Base-by-base conservation (phyloP, 2,888 invertebrate species). In the Meghimatium bilineatum region DNA sequence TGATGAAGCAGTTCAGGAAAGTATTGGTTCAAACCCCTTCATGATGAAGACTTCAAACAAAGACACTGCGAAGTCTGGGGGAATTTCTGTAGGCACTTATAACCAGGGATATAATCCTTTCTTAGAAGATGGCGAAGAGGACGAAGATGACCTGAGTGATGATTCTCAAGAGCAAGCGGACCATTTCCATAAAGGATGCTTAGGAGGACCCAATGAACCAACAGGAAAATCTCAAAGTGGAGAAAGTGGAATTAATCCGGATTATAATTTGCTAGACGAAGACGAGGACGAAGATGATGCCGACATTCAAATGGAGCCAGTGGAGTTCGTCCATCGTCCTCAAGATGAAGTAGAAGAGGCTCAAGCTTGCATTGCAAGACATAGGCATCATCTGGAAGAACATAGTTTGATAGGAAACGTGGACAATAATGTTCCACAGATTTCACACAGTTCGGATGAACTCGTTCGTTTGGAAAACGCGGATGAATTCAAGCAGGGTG, bases 241-340 rank as follows among this genome's bases (percentile, higher is more conserved):
- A 12, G 81, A 74, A 72, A 44, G 23, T 5, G 71, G 44, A 26
- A 38, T 71, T 8, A 38, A 38, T 12, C 23, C 17, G 12, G 12
- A 29, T 12, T 71, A 71, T 26, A 44, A 44, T 6, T 6, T 36
- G n/a, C 44, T 44, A 29, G 63, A 79, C 20, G 81, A 80, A 32
- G 80, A 80, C 56, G 80, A 52, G 26, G n/a, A n/a, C n/a, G n/a
- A n/a, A n/a, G n/a, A n/a, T n/a, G 71, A 71, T 17, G 72, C 44
- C 3, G 82, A 82, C 66, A 56, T 82, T n/a, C 56, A 75, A 32
- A 75, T 75, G 75, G 82, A 66, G 20, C 82, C 82, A 23, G 67
- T 82, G 26, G 67, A 44, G 34, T 36, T 76, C 26, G 44, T 75
- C 26, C 76, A 82, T 14, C 38, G 49, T n/a, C 29, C 32, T 56